phyloP scores from a whole-genome alignment of 37 sponge, comb jelly and placozoan species.

The Theonella swinhoei region DNA sequence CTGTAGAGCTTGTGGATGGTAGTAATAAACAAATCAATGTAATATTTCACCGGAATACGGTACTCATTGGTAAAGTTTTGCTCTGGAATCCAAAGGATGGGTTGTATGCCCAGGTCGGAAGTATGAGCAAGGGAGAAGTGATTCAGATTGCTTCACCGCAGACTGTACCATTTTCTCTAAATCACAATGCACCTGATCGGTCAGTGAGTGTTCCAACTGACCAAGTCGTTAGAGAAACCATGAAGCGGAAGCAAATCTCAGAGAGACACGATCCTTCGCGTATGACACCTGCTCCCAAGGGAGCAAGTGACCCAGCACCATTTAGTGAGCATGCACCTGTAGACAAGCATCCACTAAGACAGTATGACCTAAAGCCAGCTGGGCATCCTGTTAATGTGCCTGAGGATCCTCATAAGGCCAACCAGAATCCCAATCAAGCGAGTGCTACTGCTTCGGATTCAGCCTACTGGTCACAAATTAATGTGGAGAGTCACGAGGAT shows the following conservation, averaged over 20 bases:
- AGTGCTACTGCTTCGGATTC: too few species aligned
- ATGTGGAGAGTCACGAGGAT: too few species aligned
- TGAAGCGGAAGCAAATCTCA: neutral
- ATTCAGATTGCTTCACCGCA: conserved; percentile 50
- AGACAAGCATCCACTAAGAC: neutral
- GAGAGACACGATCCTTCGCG: neutral
- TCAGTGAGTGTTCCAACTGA: neutral
- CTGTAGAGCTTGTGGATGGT: conserved; percentile 38
- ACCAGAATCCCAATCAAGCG: too few species aligned
- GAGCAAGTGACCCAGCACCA: neutral
- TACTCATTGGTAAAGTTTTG: conserved; percentile 10
- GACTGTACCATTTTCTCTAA: conserved; percentile 7
- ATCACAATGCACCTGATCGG: neutral
- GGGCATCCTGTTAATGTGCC: too few species aligned
- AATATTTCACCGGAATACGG: conserved; percentile 60
- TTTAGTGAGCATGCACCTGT: conserved; percentile 8
- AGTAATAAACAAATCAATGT: conserved; percentile 54
- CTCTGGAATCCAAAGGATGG: conserved; percentile 41
- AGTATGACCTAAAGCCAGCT: too few species aligned
- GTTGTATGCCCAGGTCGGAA: conserved; percentile 64
- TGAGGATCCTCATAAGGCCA: too few species aligned
- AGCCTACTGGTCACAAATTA: too few species aligned
- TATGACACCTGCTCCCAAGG: neutral
- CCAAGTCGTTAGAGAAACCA: neutral
- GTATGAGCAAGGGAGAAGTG: conserved; percentile 70